These are phyloP conservation scores for Gadopsis marmoratus DNA, from an alignment of 2,797 vertebrate species.

Conservation along the genomic window DNA sequence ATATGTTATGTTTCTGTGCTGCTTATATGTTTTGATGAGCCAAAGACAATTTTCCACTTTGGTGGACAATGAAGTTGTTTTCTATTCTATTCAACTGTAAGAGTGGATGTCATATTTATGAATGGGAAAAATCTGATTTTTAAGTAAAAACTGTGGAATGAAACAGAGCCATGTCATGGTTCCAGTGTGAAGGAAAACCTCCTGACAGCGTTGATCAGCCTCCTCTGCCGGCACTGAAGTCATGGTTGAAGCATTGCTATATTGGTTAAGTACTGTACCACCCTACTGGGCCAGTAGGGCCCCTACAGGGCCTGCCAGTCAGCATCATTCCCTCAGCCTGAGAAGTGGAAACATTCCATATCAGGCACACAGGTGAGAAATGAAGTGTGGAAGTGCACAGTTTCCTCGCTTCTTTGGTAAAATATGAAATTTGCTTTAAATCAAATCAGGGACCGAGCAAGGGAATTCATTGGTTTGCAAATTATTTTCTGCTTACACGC, in stretches of 20 bases:
- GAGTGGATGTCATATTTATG: neutral
- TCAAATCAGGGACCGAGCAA: slow-evolving; percentile 33
- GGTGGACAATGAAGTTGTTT: neutral
- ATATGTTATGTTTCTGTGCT: neutral
- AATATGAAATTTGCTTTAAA: slow-evolving; percentile 48
- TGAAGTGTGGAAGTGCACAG: slow-evolving; percentile 35
- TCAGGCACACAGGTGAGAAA: slow-evolving; percentile 35
- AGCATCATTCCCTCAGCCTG: slow-evolving; percentile 43
- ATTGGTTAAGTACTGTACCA: slow-evolving; percentile 59
- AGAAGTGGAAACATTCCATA: slow-evolving; percentile 49
- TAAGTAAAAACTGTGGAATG: neutral
- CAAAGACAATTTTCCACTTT: neutral
- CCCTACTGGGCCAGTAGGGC: slow-evolving; percentile 38
- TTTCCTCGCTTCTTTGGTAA: slow-evolving; percentile 30
- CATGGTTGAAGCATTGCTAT: slow-evolving; percentile 49
- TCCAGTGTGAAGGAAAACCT: slow-evolving; percentile 24
- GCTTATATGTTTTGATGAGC: neutral
- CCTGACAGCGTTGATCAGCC: slow-evolving; percentile 14
- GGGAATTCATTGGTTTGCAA: slow-evolving; percentile 49
- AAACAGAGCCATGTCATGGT: slow-evolving; percentile 22
- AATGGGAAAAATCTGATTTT: slow-evolving; percentile 5
- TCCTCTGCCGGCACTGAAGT: slow-evolving; percentile 26
- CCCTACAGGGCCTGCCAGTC: slow-evolving; percentile 54
- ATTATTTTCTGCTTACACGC: slow-evolving; percentile 34
- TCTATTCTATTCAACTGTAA: neutral